Percentiles rank a stretch among this genome's conserved stretches.
These are phyloP conservation scores for Climacteris rufus DNA, from an alignment of 2,113 vertebrate genomes.

Conservation along the genomic window DNA sequence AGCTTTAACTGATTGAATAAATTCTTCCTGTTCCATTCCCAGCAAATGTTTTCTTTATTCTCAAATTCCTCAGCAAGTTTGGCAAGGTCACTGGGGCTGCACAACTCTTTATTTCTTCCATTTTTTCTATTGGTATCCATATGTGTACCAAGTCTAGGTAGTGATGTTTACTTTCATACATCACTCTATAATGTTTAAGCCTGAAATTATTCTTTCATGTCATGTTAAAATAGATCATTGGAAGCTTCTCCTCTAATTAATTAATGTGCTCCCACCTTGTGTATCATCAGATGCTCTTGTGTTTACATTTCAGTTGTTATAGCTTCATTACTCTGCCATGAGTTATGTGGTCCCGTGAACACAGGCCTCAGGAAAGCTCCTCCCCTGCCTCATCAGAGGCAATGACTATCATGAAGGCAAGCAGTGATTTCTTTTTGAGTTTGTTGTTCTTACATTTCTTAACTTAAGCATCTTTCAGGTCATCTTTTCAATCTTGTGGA, in stretches of 20 bases:
- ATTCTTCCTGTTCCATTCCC: not conserved
- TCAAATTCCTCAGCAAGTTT: not conserved
- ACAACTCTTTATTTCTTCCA: not conserved
- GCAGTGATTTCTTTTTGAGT: not conserved
- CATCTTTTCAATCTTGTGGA: not conserved
- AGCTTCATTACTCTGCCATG: not conserved
- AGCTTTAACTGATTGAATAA: not conserved
- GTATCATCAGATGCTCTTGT: not conserved
- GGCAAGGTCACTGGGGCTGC: rapidly evolving
- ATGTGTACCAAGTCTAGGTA: not conserved
- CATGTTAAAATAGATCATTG: not conserved
- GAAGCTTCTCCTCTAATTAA: not conserved
- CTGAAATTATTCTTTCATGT: not conserved
- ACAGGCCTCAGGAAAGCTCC: not conserved
- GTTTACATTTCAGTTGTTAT: not conserved
- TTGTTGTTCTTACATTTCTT: not conserved
- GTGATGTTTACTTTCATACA: not conserved
- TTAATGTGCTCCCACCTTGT: not conserved
- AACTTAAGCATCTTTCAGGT: not conserved
- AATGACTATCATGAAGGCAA: not conserved
- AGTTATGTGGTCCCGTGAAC: not conserved
- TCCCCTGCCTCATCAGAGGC: not conserved
- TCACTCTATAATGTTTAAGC: not conserved
- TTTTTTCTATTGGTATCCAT: not conserved
- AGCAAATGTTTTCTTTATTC: not conserved